Evolutionary conservation across 2,888 invertebrate genomes (phyloP).

Genomic region (Philaethria dido): DNA sequence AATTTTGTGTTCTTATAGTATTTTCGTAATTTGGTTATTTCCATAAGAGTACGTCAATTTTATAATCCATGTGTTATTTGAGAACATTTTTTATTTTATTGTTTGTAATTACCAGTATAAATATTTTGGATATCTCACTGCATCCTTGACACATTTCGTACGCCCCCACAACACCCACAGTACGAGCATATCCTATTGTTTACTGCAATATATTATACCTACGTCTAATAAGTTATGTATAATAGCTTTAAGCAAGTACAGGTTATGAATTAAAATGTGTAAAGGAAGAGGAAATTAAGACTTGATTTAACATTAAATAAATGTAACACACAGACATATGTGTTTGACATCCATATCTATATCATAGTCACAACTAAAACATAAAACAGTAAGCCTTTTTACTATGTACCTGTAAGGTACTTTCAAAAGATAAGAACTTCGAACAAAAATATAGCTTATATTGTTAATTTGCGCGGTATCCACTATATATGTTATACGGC

Average conservation of each 20-base stretch:
- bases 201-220: conserved; percentile 31
- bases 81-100: conserved; percentile 19
- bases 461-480: too few species aligned
- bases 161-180: conserved; percentile 64
- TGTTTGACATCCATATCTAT: too few species aligned
- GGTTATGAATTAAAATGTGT: conserved; percentile 27
- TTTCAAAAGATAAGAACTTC: too few species aligned
- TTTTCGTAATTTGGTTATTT: not conserved
- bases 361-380: too few species aligned
- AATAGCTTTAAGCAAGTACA: conserved; percentile 30
- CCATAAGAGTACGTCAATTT: not conserved
- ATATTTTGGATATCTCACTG: conserved; percentile 53
- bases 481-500: too few species aligned
- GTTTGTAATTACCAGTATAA: conserved; percentile 37
- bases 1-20: too few species aligned
- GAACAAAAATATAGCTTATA: too few species aligned
- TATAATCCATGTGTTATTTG: not conserved
- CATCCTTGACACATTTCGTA: conserved; percentile 70
- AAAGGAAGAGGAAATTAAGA: conserved; percentile 1
- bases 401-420: too few species aligned
- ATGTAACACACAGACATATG: too few species aligned
- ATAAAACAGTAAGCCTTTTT: too few species aligned
- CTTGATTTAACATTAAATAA: too few species aligned
- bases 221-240: conserved; percentile 29
- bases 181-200: conserved; percentile 47